phyloP scores from a whole-genome alignment of 2,888 invertebrate species.

The Venustoraphidia nigricollis region DNA sequence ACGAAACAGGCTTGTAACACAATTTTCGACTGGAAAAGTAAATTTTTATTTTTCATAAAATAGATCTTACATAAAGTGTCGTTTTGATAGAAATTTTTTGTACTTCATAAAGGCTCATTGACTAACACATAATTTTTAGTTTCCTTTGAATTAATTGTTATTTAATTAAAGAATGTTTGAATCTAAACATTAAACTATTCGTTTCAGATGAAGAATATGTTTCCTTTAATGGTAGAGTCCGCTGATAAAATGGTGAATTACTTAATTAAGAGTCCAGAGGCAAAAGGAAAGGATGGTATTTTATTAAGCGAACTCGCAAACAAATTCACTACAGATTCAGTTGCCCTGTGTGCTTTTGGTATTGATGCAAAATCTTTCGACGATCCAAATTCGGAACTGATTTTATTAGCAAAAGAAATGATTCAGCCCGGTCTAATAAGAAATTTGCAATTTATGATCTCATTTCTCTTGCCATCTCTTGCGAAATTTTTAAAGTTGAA shows the following conservation, averaged over 20 bases:
- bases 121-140: no score
- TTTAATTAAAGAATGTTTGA: no score
- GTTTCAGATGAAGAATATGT: constrained; percentile 24
- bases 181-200: not conserved
- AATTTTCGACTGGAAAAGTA: no score
- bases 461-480: constrained; percentile 14
- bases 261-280: constrained; percentile 17
- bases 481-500: no score
- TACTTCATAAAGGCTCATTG: no score
- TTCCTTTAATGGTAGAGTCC: constrained; percentile 27
- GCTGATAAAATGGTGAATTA: constrained; percentile 22
- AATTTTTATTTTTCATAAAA: no score
- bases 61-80: no score
- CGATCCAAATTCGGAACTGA: constrained; percentile 15
- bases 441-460: constrained; percentile 10
- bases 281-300: constrained; percentile 18
- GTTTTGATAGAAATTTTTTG: no score
- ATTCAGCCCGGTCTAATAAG: constrained; percentile 15
- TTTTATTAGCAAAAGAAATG: constrained; percentile 16
- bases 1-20: no score
- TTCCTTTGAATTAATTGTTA: no score
- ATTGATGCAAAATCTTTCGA: constrained; percentile 21
- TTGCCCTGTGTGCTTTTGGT: constrained; percentile 24
- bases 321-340: constrained; percentile 24
- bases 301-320: constrained; percentile 22